Evolutionary conservation across 2,113 vertebrate species (phyloP).

Genomic region (Cottus gobio): DNA sequence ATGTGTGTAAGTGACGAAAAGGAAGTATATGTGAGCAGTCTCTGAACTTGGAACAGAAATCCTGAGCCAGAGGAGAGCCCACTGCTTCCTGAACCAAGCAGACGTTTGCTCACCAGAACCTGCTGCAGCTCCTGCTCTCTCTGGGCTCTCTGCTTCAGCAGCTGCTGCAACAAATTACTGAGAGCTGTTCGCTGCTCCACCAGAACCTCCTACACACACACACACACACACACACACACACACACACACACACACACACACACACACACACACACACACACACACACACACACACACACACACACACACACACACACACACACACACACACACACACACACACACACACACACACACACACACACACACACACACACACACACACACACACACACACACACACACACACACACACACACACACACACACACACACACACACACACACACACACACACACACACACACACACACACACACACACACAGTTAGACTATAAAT

Average conservation of each 20-base stretch:
- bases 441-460: slow-evolving; percentile 26
- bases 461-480: not conserved
- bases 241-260: slow-evolving; percentile 31
- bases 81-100: not conserved
- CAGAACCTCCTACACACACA: slow-evolving; percentile 84
- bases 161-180: slow-evolving; percentile 89
- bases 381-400: slow-evolving; percentile 10
- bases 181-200: slow-evolving; percentile 87
- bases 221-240: slow-evolving; percentile 27
- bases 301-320: slow-evolving; percentile 26
- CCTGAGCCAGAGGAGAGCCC: not conserved
- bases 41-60: not conserved
- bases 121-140: slow-evolving; percentile 90
- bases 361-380: slow-evolving; percentile 21
- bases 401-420: not conserved
- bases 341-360: slow-evolving; percentile 23
- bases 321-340: not conserved
- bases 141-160: slow-evolving; percentile 93
- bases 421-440: slow-evolving; percentile 30
- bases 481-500: not conserved
- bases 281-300: slow-evolving; percentile 27
- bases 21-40: not conserved
- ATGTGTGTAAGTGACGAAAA: not conserved
- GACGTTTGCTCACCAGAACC: slow-evolving; percentile 86
- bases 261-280: not conserved